Evolutionary conservation across 2,797 vertebrate genomes (phyloP).

Genomic region (Toxotes lorentzi): DNA sequence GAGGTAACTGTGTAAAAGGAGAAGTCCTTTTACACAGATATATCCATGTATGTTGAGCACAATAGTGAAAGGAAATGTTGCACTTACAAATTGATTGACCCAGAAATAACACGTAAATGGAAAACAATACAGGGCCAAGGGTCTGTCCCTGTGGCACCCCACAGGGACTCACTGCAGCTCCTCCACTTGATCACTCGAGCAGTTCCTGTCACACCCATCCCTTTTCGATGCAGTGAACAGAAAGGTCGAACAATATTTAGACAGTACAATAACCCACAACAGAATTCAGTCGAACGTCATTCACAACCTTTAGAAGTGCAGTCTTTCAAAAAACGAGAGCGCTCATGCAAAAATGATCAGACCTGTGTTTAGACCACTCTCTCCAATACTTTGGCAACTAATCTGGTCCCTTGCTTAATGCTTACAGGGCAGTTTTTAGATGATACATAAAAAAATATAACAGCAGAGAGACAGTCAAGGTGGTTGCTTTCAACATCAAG

Average conservation of each 20-base stretch:
- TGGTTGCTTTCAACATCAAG: not conserved
- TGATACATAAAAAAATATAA: not conserved
- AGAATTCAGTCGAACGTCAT: not conserved
- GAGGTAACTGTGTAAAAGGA: not conserved
- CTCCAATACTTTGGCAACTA: not conserved
- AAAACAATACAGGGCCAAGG: constrained; percentile 4
- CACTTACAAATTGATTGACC: not conserved
- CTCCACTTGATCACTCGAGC: not conserved
- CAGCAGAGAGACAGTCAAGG: not conserved
- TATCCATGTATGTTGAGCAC: not conserved
- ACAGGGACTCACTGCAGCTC: not conserved
- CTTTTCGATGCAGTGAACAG: not conserved
- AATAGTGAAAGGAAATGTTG: not conserved
- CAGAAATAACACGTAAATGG: not conserved
- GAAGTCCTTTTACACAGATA: not conserved
- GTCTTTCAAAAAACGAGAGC: not conserved
- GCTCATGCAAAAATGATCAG: not conserved
- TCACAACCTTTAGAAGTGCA: not conserved
- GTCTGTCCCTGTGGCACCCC: not conserved
- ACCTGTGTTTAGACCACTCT: not conserved
- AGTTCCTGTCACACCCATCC: not conserved
- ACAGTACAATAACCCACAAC: not conserved
- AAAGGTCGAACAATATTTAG: not conserved
- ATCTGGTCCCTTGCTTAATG: not conserved
- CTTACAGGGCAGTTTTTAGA: not conserved